phyloP scores from a whole-genome alignment of 2,888 invertebrate genomes.

The Nysson spinosus region DNA sequence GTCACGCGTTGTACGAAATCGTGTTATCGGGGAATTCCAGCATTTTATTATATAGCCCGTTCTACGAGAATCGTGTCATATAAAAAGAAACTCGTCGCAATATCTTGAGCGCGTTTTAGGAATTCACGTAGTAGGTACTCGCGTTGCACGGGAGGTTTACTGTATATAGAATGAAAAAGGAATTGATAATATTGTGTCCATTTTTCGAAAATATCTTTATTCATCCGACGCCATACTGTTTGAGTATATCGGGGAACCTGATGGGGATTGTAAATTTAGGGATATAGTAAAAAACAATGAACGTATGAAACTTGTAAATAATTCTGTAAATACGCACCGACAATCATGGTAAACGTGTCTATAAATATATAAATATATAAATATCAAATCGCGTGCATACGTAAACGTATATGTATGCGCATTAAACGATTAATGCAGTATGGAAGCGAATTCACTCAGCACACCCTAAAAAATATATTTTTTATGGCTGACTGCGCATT shows the following conservation, averaged over 20 bases:
- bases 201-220: too few species aligned
- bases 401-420: conserved; percentile 38
- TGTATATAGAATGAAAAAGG: too few species aligned
- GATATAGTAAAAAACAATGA: conserved; percentile 31
- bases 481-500: conserved; percentile 26
- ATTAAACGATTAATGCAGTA: conserved; percentile 10
- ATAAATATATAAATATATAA: conserved; percentile 40
- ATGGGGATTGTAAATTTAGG: conserved; percentile 22
- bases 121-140: too few species aligned
- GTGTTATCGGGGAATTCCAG: too few species aligned
- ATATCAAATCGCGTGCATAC: too few species aligned
- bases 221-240: conserved; percentile 37
- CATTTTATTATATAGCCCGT: too few species aligned
- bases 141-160: too few species aligned
- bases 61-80: too few species aligned
- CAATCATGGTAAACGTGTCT: conserved; percentile 59
- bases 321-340: conserved; percentile 73
- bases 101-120: too few species aligned
- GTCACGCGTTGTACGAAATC: too few species aligned
- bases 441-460: conserved; percentile 10
- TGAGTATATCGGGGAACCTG: conserved; percentile 36
- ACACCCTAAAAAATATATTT: conserved; percentile 27
- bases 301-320: conserved; percentile 70
- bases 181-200: too few species aligned
- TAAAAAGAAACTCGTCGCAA: too few species aligned